Evolutionary conservation across 2,888 invertebrate genomes (phyloP).

Genomic region (Eupithecia abbreviata): DNA sequence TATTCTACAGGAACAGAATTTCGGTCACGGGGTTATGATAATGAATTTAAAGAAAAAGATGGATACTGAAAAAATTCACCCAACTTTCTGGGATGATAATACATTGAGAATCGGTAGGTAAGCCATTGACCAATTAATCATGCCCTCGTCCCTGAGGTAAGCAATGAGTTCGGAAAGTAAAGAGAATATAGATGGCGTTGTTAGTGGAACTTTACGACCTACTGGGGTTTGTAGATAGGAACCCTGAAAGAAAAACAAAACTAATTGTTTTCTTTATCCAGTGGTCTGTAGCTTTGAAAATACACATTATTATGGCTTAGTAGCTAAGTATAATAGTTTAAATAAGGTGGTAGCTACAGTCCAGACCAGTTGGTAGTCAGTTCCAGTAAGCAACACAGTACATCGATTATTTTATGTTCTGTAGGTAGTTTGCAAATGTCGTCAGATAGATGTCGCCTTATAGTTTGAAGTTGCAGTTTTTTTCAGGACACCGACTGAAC

Average conservation of each 20-base stretch:
- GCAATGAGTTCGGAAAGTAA: background rate
- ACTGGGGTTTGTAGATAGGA: too few relatives aligned
- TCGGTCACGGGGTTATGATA: constrained; percentile 52
- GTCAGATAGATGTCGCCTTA: background rate
- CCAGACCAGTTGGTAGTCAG: background rate
- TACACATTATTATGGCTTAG: too few relatives aligned
- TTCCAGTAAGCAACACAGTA: background rate
- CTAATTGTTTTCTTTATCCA: background rate
- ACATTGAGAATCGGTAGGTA: constrained; percentile 52
- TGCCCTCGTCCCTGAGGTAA: background rate
- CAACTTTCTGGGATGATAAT: constrained; percentile 47
- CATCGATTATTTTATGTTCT: background rate
- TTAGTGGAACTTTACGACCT: background rate
- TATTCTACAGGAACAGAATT: constrained; percentile 37
- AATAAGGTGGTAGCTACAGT: background rate
- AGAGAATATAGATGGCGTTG: background rate
- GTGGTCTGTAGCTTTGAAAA: too few relatives aligned
- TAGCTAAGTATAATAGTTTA: background rate
- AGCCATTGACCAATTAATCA: too few relatives aligned
- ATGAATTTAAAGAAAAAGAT: constrained; percentile 54
- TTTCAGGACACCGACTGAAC: constrained; percentile 56
- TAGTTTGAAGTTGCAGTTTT: background rate
- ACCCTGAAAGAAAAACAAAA: background rate
- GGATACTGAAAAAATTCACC: constrained; percentile 35
- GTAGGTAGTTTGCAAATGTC: background rate